These are phyloP conservation scores for Cataglyphis albicans DNA, from an alignment of 2,888 invertebrate species.

Conservation along the genomic window DNA sequence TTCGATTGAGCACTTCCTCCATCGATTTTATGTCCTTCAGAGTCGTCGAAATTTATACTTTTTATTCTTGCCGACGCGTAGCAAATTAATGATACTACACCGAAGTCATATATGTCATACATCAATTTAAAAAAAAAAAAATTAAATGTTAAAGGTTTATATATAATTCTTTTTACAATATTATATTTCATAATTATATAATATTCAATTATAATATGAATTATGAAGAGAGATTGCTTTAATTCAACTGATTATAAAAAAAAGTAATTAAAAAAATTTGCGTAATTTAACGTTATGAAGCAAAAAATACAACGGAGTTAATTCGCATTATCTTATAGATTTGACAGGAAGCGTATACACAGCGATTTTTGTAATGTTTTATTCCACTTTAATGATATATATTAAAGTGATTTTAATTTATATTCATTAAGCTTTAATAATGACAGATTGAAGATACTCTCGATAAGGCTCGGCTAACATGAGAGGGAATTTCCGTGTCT, in stretches of 20 bases:
- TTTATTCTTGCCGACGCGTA: background rate
- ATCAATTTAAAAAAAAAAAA: background rate
- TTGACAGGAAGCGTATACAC: background rate
- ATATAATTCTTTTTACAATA: background rate
- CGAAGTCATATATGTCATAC: background rate
- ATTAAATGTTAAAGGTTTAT: background rate
- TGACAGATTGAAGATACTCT: background rate
- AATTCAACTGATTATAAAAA: background rate
- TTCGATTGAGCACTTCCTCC: conserved; percentile 1
- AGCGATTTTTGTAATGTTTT: background rate
- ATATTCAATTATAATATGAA: background rate
- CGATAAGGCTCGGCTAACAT: background rate
- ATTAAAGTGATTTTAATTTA: background rate
- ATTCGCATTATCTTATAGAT: conserved; percentile 11
- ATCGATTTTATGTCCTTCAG: conserved; percentile 34
- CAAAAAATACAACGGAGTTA: background rate
- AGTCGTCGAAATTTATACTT: background rate
- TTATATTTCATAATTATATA: background rate
- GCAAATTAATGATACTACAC: background rate
- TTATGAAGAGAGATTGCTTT: background rate
- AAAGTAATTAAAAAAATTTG: background rate
- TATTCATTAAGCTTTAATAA: background rate
- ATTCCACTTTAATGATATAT: background rate
- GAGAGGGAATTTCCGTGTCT: conserved; percentile 7
- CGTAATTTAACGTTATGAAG: background rate